Evolutionary conservation across 2,888 invertebrate species (phyloP).

Genomic region (Auanema freiburgensis): DNA sequence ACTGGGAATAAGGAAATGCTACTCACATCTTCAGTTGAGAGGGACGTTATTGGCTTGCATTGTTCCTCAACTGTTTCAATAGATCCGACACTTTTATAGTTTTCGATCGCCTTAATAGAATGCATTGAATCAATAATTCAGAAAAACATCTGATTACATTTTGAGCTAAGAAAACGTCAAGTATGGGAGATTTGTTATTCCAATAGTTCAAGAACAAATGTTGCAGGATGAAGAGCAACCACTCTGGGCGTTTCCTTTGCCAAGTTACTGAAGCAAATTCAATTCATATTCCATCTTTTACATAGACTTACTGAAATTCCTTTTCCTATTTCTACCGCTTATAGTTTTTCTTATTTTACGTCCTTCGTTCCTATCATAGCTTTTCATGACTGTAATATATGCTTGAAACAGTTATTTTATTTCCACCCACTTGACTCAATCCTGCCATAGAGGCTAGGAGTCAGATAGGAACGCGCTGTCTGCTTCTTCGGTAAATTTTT

Average conservation of each 20-base stretch:
- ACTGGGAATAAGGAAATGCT: too few species aligned
- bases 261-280: slow-evolving; percentile 69
- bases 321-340: too few species aligned
- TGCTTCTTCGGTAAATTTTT: slow-evolving; percentile 45
- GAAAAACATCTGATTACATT: slow-evolving; percentile 65
- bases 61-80: slow-evolving; percentile 64
- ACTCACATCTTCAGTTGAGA: slow-evolving; percentile 69
- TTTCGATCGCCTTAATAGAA: slow-evolving; percentile 68
- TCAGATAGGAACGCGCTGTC: slow-evolving; percentile 62
- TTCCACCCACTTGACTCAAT: slow-evolving; percentile 64
- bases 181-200: slow-evolving; percentile 66
- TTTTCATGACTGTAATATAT: too few species aligned
- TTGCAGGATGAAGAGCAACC: slow-evolving; percentile 70
- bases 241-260: slow-evolving; percentile 70
- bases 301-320: too few species aligned
- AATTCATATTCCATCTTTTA: too few species aligned
- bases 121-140: slow-evolving; percentile 68
- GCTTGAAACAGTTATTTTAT: background rate
- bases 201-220: slow-evolving; percentile 66
- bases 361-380: too few species aligned
- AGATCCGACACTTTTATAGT: slow-evolving; percentile 26
- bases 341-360: too few species aligned
- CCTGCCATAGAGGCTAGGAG: slow-evolving; percentile 66
- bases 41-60: slow-evolving; percentile 70
- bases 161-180: slow-evolving; percentile 70